Conservation (phyloP, 2,888 invertebrate species). For the Ornithoptera priamus region DNA sequence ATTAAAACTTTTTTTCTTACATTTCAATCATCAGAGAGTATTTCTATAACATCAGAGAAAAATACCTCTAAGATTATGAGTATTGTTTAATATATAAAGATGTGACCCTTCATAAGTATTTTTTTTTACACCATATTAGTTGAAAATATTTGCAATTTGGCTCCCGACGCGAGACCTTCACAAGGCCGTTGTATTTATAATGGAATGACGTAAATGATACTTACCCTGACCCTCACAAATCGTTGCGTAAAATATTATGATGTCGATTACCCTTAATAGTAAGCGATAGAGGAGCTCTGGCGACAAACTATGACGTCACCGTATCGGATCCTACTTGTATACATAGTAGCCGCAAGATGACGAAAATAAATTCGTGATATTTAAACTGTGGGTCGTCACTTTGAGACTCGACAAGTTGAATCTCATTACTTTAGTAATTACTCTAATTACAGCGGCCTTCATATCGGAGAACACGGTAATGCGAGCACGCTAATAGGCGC, state of each 20-base stretch:
- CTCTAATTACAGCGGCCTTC: no score
- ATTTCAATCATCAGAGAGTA: no score
- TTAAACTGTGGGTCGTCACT: no score
- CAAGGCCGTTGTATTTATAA: slow-evolving; percentile 19
- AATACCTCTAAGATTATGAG: not conserved
- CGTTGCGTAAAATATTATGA: slow-evolving; percentile 28
- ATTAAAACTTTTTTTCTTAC: no score
- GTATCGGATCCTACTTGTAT: not conserved
- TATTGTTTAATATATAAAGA: not conserved
- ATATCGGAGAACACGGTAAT: no score
- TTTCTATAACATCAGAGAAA: no score
- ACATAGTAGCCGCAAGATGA: not conserved
- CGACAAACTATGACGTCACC: slow-evolving; percentile 19
- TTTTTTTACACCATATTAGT: not conserved
- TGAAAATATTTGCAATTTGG: slow-evolving; percentile 6
- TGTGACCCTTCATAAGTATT: not conserved
- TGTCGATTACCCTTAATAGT: slow-evolving; percentile 22
- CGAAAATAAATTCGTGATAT: no score
- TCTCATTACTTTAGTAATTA: no score
- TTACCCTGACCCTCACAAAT: slow-evolving; percentile 22
- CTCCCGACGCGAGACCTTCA: not conserved
- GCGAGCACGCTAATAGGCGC: no score
- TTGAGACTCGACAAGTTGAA: no score
- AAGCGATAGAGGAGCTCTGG: slow-evolving; percentile 15
- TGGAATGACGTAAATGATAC: slow-evolving; percentile 17